phyloP scores from a whole-genome alignment of 2,113 vertebrate genomes.

The Agapornis roseicollis region DNA sequence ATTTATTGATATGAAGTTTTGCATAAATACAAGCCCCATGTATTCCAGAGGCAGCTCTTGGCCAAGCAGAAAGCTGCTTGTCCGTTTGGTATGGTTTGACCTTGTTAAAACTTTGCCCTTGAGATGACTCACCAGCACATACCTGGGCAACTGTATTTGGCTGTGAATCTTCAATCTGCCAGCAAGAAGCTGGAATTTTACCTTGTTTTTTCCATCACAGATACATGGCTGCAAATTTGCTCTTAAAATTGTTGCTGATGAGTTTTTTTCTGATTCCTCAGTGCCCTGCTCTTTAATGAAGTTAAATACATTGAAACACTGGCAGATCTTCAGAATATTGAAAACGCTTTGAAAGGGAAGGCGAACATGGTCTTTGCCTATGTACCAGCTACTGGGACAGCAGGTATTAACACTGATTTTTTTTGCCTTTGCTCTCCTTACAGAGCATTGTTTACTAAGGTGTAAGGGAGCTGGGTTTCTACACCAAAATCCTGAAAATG shows the following conservation, averaged over 20 bases:
- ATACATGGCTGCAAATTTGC: neutral
- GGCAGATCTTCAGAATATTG: constrained; percentile 80
- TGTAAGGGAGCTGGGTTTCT: neutral
- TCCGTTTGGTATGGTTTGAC: neutral
- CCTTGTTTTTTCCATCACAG: neutral
- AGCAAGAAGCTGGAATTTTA: neutral
- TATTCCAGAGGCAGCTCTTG: neutral
- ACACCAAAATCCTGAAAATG: neutral
- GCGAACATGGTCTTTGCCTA: constrained; percentile 85
- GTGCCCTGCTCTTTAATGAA: constrained; percentile 91
- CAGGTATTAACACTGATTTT: constrained; percentile 74
- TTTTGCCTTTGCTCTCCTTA: neutral
- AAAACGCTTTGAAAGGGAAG: constrained; percentile 82
- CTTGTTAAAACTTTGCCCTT: neutral
- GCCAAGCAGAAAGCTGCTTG: neutral
- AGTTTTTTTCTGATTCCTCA: constrained; percentile 57
- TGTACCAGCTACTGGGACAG: constrained; percentile 85
- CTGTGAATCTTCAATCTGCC: neutral
- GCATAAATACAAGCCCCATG: rapidly evolving
- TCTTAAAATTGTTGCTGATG: neutral
- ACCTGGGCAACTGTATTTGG: neutral
- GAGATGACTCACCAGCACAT: neutral
- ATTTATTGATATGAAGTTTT: neutral
- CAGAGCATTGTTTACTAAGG: neutral
- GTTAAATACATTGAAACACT: constrained; percentile 85